Evolutionary conservation across 1,140 invertebrate genomes (phyloP).

Genomic region (Andricus grossulariae): DNA sequence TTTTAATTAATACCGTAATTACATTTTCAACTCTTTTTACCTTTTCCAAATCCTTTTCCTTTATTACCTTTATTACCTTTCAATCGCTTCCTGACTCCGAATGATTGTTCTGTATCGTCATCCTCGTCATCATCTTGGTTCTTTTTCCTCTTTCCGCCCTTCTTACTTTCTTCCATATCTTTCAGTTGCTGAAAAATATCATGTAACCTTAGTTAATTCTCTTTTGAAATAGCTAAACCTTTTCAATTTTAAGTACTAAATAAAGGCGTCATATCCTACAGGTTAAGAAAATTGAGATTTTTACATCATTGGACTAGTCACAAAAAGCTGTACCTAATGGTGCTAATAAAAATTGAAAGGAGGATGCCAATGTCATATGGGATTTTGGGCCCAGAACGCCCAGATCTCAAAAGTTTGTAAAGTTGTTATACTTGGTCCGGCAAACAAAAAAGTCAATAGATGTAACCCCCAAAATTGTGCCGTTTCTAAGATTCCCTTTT

Average conservation of each 20-base stretch:
- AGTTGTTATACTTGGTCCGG: too few species aligned
- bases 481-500: too few species aligned
- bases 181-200: slow-evolving; percentile 83
- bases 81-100: slow-evolving; percentile 86
- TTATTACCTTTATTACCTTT: slow-evolving; percentile 75
- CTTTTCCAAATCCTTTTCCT: slow-evolving; percentile 65
- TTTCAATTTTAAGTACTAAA: slow-evolving; percentile 30
- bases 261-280: too few species aligned
- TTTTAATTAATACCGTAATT: slow-evolving; percentile 35
- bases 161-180: slow-evolving; percentile 87
- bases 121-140: slow-evolving; percentile 77
- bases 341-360: too few species aligned
- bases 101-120: slow-evolving; percentile 89
- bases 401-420: too few species aligned
- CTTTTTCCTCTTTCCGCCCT: slow-evolving; percentile 80
- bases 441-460: too few species aligned
- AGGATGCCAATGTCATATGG: too few species aligned
- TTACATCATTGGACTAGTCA: too few species aligned
- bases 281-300: too few species aligned
- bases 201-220: slow-evolving; percentile 37
- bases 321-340: too few species aligned
- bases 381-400: too few species aligned
- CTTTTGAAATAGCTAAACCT: slow-evolving; percentile 19
- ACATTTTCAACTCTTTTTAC: slow-evolving; percentile 63
- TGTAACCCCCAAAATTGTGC: too few species aligned